Base-by-base conservation (phyloP, 2,888 invertebrate genomes). In the Drosophila anceps region DNA sequence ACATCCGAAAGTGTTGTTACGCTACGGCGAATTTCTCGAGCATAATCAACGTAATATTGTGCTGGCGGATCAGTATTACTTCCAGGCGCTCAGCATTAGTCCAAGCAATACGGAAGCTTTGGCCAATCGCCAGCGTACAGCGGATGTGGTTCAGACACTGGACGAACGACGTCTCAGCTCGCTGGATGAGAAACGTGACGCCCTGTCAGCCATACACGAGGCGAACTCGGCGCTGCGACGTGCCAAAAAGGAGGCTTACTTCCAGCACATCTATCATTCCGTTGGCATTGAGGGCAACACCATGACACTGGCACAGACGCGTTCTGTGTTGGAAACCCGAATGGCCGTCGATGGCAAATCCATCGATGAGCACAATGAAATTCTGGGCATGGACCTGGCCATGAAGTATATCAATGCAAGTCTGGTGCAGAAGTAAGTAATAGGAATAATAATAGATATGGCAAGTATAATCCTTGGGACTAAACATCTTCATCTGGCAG, bases 271-370 rank as follows among this genome's bases (percentile, higher is more conserved):
- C 73, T 98, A 98, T 93, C 99, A 99, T 91, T 98, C 98, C 0
- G 98, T 98, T 24, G 99, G 98, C 29, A 98, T 99, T 77, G 99
- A 99, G 93, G 99, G 99, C 0, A 99, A 99, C 91, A 99, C 99
- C 0, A 97, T 99, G 96, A 97, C 97, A 4, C 94, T 99, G 46
- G 96, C 96, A 27, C 98, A 99, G 92, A 97, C 99, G 0, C 94
- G 98, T 77, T 96, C 96, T 67, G 96, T 99, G 72, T 94, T 99
- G 27, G 99, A 99, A 93, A 99, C 98, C 0, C 95, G 96, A 48
- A 95, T 97, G 88, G 97, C 96, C 0, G 96, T 98, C 1, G 95
- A 95, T 58, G 97, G 98, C 0, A 99, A 99, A 93, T 98, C 98
- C 91, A 96, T 99, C 57, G 95, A 97, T 82, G 99, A 99, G 91